phyloP scores from a whole-genome alignment of 92 coral and sea anemone species.

The Nematostella vectensis region DNA sequence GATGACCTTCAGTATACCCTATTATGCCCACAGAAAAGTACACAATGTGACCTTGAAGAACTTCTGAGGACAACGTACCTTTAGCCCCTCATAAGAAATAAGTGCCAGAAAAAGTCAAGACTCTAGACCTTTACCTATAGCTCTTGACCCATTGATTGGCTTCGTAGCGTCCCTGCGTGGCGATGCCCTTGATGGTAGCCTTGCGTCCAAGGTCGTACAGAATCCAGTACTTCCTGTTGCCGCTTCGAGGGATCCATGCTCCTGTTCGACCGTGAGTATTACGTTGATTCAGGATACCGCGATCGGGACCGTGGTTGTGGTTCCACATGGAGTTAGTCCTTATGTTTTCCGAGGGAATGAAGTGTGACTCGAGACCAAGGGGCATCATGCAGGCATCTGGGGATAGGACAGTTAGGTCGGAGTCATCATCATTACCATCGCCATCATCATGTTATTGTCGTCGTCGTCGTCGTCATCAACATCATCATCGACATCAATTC shows the following conservation, averaged over 20 bases:
- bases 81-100: slow-evolving; percentile 40
- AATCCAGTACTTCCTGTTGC: slow-evolving; percentile 50
- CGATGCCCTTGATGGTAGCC: slow-evolving; percentile 61
- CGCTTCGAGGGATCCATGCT: slow-evolving; percentile 50
- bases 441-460: too few species aligned
- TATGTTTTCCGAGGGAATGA: slow-evolving; percentile 44
- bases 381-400: slow-evolving; percentile 67
- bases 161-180: slow-evolving; percentile 65
- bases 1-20: too few species aligned
- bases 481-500: too few species aligned
- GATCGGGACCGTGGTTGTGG: slow-evolving; percentile 68
- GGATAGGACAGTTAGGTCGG: too few species aligned
- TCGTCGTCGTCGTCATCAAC: too few species aligned
- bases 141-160: slow-evolving; percentile 46
- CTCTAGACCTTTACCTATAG: slow-evolving; percentile 35
- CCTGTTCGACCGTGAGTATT: slow-evolving; percentile 53
- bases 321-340: slow-evolving; percentile 44
- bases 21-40: too few species aligned
- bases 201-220: slow-evolving; percentile 44
- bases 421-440: too few species aligned
- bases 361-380: slow-evolving; percentile 55
- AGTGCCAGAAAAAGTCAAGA: slow-evolving; percentile 24
- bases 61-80: too few species aligned
- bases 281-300: slow-evolving; percentile 58
- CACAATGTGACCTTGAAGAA: too few species aligned